A percentile compares a stretch with the other conserved stretches of the same genome.
Evolutionary conservation across 2,888 invertebrate species (phyloP).

Genomic region (Steromphala cineraria): DNA sequence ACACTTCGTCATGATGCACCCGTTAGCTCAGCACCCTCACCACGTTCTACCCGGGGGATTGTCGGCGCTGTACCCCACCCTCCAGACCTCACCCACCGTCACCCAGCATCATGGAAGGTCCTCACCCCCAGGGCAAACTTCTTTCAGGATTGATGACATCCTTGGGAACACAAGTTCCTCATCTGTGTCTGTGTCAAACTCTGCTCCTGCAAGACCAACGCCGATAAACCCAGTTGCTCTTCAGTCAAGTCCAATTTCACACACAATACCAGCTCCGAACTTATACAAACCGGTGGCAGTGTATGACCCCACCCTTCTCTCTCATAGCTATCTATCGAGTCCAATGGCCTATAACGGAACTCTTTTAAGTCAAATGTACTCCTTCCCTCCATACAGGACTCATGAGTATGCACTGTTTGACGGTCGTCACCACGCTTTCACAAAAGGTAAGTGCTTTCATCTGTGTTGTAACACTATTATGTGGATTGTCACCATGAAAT

Average conservation of each 20-base stretch:
- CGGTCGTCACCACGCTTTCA: conserved; percentile 44
- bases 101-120: conserved; percentile 22
- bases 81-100: conserved; percentile 7
- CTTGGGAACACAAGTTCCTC: conserved; percentile 43
- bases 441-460: conserved; percentile 41
- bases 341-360: conserved; percentile 40
- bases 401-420: conserved; percentile 45
- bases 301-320: conserved; percentile 49
- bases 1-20: conserved; percentile 35
- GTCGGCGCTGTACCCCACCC: conserved; percentile 29
- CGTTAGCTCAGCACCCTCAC: conserved; percentile 35
- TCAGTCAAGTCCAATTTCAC: conserved; percentile 36
- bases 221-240: conserved; percentile 59
- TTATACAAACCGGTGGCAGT: conserved; percentile 55
- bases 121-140: conserved; percentile 41
- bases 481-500: no score
- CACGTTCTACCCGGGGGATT: conserved; percentile 26
- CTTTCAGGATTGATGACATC: conserved; percentile 59
- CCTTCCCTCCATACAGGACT: conserved; percentile 35
- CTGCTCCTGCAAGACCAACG: conserved; percentile 47
- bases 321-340: conserved; percentile 40
- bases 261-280: conserved; percentile 36
- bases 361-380: conserved; percentile 43
- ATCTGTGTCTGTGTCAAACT: conserved; percentile 24
- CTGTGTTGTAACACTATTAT: no score